Conservation (phyloP, 2,888 invertebrate genomes). For the Chromoteleia sp. region DNA sequence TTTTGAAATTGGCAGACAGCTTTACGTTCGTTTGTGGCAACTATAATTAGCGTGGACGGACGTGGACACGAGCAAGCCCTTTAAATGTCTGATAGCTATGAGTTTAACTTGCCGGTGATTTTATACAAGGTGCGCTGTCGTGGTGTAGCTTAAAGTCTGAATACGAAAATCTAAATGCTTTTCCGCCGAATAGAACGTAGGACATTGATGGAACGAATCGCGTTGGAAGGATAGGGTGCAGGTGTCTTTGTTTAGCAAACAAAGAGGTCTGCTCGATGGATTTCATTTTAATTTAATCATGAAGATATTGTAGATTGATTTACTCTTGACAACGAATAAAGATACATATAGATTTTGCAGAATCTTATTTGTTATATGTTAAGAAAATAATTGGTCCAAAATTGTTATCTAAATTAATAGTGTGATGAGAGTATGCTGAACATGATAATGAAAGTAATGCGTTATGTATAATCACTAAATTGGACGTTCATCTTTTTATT, state of each 20-base stretch:
- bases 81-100: slow-evolving; percentile 80
- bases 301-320: slow-evolving; percentile 9
- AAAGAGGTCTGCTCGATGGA: slow-evolving; percentile 20
- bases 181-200: slow-evolving; percentile 21
- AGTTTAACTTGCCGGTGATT: slow-evolving; percentile 78
- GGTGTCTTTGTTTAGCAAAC: slow-evolving; percentile 25
- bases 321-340: slow-evolving; percentile 7
- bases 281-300: slow-evolving; percentile 47
- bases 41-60: slow-evolving; percentile 80
- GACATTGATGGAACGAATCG: slow-evolving; percentile 47
- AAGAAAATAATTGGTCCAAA: no score
- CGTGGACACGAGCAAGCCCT: slow-evolving; percentile 81
- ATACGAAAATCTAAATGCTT: slow-evolving; percentile 51
- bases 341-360: not conserved
- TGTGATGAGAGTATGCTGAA: no score
- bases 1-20: slow-evolving; percentile 58
- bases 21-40: slow-evolving; percentile 71
- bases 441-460: no score
- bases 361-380: not conserved
- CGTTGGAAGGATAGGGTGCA: slow-evolving; percentile 23
- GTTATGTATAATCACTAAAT: no score
- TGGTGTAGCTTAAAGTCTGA: slow-evolving; percentile 40
- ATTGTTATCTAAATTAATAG: no score
- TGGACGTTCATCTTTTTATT: no score
- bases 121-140: slow-evolving; percentile 73